These are phyloP conservation scores for Lineus longissimus DNA, from an alignment of 1,140 invertebrate species.

Conservation along the genomic window DNA sequence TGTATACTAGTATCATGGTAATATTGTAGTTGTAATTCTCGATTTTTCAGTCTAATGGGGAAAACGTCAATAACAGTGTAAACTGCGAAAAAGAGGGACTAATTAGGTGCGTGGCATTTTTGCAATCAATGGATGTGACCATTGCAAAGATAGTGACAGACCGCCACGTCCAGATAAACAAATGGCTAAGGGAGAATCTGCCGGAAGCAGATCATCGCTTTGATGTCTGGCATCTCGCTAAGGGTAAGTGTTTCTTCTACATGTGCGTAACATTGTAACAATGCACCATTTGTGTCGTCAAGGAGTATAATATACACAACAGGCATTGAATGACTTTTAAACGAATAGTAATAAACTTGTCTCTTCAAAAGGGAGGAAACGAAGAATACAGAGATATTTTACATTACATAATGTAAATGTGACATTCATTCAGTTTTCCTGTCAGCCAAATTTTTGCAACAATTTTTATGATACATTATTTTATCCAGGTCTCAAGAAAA, in stretches of 20 bases:
- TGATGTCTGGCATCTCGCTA: conserved; percentile 4
- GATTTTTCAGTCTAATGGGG: conserved; percentile 5
- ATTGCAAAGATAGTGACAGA: not conserved
- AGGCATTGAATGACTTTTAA: too few species aligned
- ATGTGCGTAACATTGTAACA: not conserved
- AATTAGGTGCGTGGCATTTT: not conserved
- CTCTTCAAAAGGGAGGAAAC: too few species aligned
- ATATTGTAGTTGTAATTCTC: too few species aligned
- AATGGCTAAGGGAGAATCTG: conserved; percentile 1
- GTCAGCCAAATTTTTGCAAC: too few species aligned
- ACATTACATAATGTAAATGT: too few species aligned
- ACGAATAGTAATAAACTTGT: too few species aligned
- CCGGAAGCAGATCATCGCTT: not conserved
- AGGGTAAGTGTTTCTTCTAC: not conserved
- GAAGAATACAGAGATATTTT: too few species aligned
- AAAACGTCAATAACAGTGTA: not conserved
- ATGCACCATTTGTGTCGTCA: too few species aligned
- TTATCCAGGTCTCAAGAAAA: not conserved
- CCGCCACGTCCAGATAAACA: conserved; percentile 5
- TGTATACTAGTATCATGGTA: too few species aligned
- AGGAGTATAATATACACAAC: too few species aligned
- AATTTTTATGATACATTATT: not conserved
- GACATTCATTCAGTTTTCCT: too few species aligned
- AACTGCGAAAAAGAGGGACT: not conserved
- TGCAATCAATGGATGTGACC: conserved; percentile 1